Evolutionary conservation across 2,888 invertebrate species (phyloP).

Genomic region (Harmothoe impar): DNA sequence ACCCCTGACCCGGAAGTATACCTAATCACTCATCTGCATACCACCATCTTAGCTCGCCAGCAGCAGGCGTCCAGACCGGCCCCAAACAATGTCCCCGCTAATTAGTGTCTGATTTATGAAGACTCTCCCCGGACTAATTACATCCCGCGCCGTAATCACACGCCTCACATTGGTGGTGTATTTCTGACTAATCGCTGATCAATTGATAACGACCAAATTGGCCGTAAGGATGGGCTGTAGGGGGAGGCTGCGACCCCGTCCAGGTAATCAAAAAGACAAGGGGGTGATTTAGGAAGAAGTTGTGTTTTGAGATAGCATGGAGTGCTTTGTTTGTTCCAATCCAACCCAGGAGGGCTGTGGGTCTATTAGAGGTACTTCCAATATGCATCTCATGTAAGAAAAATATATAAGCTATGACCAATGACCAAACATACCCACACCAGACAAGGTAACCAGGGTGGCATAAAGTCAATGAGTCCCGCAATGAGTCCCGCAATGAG

Average conservation of each 20-base stretch:
- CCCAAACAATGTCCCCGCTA: conserved; percentile 24
- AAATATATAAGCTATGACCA: too few relatives aligned
- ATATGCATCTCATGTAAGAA: too few relatives aligned
- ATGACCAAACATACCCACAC: too few relatives aligned
- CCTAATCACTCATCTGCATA: conserved; percentile 60
- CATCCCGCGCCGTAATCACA: conserved; percentile 28
- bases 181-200: conserved; percentile 46
- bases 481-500: too few relatives aligned
- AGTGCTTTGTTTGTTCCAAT: conserved; percentile 20
- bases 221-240: background rate
- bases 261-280: background rate
- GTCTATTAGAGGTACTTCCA: too few relatives aligned
- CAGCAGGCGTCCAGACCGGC: conserved; percentile 4
- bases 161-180: conserved; percentile 45
- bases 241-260: background rate
- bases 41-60: conserved; percentile 2
- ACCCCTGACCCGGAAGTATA: conserved; percentile 59
- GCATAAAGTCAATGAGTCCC: too few relatives aligned
- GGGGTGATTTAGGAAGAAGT: background rate
- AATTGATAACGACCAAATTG: conserved; percentile 60
- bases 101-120: conserved; percentile 54
- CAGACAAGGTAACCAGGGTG: too few relatives aligned
- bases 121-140: conserved; percentile 50
- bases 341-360: too few relatives aligned
- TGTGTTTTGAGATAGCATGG: background rate